phyloP scores from a whole-genome alignment of 2,888 invertebrate genomes.

The Chymomyza fuscimana region DNA sequence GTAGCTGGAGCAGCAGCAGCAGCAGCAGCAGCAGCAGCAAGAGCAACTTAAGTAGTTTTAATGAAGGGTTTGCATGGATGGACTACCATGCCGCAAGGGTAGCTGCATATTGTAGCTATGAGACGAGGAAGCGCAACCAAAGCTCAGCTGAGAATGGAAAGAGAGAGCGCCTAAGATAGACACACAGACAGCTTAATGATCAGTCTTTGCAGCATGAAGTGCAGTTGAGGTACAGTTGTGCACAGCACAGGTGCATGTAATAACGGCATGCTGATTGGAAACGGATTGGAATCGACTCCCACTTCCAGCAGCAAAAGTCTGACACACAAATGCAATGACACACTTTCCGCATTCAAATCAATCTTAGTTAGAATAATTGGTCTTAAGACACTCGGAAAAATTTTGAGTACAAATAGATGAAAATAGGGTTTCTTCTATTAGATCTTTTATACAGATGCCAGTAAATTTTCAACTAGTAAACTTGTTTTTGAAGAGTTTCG shows the following conservation, averaged over 20 bases:
- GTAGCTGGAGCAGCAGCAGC: constrained; percentile 29
- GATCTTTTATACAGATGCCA: too few relatives aligned
- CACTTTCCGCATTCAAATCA: constrained; percentile 40
- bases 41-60: constrained; percentile 60
- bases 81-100: constrained; percentile 41
- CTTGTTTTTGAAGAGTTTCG: too few relatives aligned
- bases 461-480: too few relatives aligned
- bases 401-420: neutral
- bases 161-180: constrained; percentile 23
- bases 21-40: constrained; percentile 48
- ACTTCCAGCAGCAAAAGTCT: constrained; percentile 33
- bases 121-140: neutral
- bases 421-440: too few relatives aligned
- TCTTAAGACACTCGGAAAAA: neutral
- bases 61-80: constrained; percentile 56
- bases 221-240: constrained; percentile 45
- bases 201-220: neutral
- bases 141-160: neutral
- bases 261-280: neutral
- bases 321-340: constrained; percentile 46
- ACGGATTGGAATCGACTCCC: constrained; percentile 33
- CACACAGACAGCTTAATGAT: constrained; percentile 32
- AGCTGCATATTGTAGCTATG: neutral
- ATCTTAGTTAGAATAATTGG: neutral
- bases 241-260: constrained; percentile 32